Conservation (phyloP, 2,797 vertebrate genomes). For the Neoniphon sammara region DNA sequence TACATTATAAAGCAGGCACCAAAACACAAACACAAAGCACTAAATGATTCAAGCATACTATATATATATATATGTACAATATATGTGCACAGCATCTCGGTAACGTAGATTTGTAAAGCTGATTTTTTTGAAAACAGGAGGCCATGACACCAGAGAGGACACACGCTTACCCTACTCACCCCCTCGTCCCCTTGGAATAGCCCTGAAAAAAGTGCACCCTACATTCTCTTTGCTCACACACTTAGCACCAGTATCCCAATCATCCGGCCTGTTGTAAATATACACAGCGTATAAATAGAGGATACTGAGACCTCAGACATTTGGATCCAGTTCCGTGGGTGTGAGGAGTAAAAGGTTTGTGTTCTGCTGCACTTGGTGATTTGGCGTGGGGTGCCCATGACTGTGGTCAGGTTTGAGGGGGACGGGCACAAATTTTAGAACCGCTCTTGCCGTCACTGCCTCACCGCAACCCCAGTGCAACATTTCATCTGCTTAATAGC, state of each 20-base stretch:
- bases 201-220: conserved; percentile 42
- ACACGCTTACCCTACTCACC: conserved; percentile 28
- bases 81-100: conserved; percentile 23
- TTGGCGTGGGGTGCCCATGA: conserved; percentile 69
- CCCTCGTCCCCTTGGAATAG: conserved; percentile 69
- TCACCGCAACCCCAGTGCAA: conserved; percentile 62
- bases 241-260: conserved; percentile 78
- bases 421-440: conserved; percentile 64
- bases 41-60: not conserved
- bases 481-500: conserved; percentile 72
- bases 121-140: conserved; percentile 50
- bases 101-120: conserved; percentile 29
- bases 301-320: conserved; percentile 82
- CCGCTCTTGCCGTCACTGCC: conserved; percentile 65
- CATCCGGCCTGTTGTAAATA: conserved; percentile 82
- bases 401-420: conserved; percentile 73
- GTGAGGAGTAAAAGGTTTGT: conserved; percentile 72
- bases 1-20: no score
- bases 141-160: conserved; percentile 49
- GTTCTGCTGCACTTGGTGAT: conserved; percentile 70
- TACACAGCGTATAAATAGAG: conserved; percentile 84
- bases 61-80: no score
- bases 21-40: no score
- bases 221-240: conserved; percentile 72
- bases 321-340: conserved; percentile 76